Evolutionary conservation across 2,797 vertebrate genomes (phyloP), one percentile per base, ranked within the genome.

Genomic region (Sebastes trivittatus): DNA sequence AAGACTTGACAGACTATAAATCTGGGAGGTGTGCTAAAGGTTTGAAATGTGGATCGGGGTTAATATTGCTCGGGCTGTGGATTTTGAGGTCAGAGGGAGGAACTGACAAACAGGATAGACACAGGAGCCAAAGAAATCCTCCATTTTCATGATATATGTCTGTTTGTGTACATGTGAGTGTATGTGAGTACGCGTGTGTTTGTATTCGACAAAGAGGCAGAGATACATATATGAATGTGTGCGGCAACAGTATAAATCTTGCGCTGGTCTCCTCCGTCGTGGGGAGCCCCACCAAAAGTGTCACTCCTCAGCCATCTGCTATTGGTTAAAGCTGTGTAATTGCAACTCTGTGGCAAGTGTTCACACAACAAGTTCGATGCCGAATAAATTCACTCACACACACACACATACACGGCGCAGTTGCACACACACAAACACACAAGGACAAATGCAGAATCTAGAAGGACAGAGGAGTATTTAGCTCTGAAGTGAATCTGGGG

Each of bases 271-370:
- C 75, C 62, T 85, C 78, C 83, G 23, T 77, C 73, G 82, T 85
- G 88, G 84, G 76, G 55, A 92, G 80, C 85, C 86, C 85, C 80
- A 91, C 85, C 86, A 83, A 73, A 88, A 82, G 78, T 84, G 89
- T 91, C 87, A 77, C 85, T 93, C 79, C 72, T 75, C 80, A 64
- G 76, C 78, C 94, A 94, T 95, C 93, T 95, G 95, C 81, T 92
- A 73, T 78, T 80, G 58, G 80, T 95, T 96, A 94, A 83, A 85
- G 81, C 70, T 23, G 69, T 93, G 87, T 93, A 85, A 83, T 52
- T 84, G 87, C 82, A 89, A 86, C 78, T 82, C 77, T 86, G 85
- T 80, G 89, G 92, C 84, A 77, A 88, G 74, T 90, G 75, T 90
- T 89, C 87, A 90, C 81, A 86, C 84, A 87, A 72, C 77, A 88